Base-by-base conservation (phyloP, 64 coral and sea anemone genomes). In the Stichodactyla helianthus region DNA sequence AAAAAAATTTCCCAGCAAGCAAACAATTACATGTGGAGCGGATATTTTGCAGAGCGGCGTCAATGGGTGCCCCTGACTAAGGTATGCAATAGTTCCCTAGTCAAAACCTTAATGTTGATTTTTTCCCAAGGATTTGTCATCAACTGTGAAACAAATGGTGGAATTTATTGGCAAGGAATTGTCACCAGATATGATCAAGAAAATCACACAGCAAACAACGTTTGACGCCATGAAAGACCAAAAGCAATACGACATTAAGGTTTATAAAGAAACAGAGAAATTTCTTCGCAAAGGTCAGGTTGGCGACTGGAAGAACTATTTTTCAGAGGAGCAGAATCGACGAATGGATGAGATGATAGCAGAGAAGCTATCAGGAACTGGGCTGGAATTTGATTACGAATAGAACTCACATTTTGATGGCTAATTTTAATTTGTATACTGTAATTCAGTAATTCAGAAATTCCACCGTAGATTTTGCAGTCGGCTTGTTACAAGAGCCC, bases 171-270 rank as follows among this genome's bases (percentile, higher is more conserved):
- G 57, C 4, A 84, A 84, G 31, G 57, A 84, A 20, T 58, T 84
- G 52, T 25, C 53, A 12, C 82, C 53, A 58, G 82, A 84, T 1
- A 55, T 84, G 82, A 26, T 84, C 12, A 10, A 84, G 17, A 44
- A 28, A 52, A 61, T 84, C 15, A 54, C 82, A 14, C 31, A 55
- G 8, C 82, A 84, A 61, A 84, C 82, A 84, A 58, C 82, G 6
- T 84, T 84, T 59, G 54, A 53, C 54, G 82, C 82, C 27, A 84
- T 84, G 82, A 55, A 53, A n/a, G 77, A 79, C 13, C 8, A 53
- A 51, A 19, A 55, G 17, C 53, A 26, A 61, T 2, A 58, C 35
- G 35, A 44, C 35, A 3, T 44, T 44, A 44, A 44, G 35, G 2
- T 44, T 44, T 44, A 44, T 3, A 44, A 44, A 3, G 35, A 44